Evolutionary conservation across 1,140 invertebrate species (phyloP), one percentile per base, ranked within the genome.

Genomic region (Apis laboriosa): DNA sequence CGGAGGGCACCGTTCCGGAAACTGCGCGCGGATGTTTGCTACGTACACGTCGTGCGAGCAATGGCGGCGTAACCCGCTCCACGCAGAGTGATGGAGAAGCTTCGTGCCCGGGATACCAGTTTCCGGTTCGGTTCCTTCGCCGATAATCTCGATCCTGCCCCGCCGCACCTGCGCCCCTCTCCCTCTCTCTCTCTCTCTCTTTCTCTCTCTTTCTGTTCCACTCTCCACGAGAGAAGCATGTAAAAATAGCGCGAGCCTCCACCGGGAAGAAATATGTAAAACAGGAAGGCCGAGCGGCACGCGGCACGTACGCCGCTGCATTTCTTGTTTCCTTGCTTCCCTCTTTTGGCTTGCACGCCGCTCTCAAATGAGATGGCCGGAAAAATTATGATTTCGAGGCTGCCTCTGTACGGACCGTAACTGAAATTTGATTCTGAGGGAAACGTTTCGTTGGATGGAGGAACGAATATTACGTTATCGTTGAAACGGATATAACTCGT

Each of bases 131-230:
- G 84, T 91, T 89, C 89, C 89, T 88, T 90, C 86, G 80, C 82
- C 90, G 90, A 91, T 93, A 92, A 93, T 92, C 90, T 91, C 90
- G 88, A 92, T 92, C 79, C 81, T 83, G 90, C 78, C 71, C 84
- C 83, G 81, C 78, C 87, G 80, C 92, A 91, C 91, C 92, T 91
- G 91, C 86, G 88, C 71, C 75, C 63, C 67, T 81, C 84, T 70
- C 67, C 17, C n/a, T 67, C 79, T 63, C 12, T 53, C 58, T 78
- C 80, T 61, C 63, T 67, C 63, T 17, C 53, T 21, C 49, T 56
- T 49, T 56, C 53, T 60, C n/a, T 28, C 67, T 55, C 56, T 78
- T 68, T 64, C 61, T 34, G 34, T 73, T 76, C 63, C 67, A 55
- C 71, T 71, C 49, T 53, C 53, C 17, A 64, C 61, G 60, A 70